Conservation (phyloP, 2,888 invertebrate species). For the Buathra laborator region DNA sequence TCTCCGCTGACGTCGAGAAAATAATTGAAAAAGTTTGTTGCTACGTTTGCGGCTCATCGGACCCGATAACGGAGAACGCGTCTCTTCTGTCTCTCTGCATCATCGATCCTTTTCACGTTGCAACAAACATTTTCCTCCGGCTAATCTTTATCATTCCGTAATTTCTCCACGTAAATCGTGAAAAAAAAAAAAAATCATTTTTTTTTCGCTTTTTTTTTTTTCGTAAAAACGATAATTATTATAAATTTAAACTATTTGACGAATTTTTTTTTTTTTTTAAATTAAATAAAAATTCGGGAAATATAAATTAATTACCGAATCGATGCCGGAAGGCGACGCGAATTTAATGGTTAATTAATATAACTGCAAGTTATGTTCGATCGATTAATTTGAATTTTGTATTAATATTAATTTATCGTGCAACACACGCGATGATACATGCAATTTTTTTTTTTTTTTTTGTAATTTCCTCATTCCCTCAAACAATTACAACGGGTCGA, state of each 20-base stretch:
- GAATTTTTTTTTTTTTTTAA: too few species aligned
- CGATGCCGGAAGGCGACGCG: too few species aligned
- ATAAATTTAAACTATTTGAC: too few species aligned
- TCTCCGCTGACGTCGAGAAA: constrained; percentile 73
- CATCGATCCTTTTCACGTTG: constrained; percentile 28
- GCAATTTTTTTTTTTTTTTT: background rate
- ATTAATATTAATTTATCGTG: background rate
- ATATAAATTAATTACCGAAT: too few species aligned
- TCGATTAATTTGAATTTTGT: too few species aligned
- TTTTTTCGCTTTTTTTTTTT: background rate
- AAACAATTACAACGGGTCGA: background rate
- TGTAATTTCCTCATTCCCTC: background rate
- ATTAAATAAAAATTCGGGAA: too few species aligned
- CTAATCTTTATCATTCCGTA: background rate
- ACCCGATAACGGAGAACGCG: constrained; percentile 67
- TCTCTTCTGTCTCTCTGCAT: constrained; percentile 57
- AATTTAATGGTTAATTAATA: too few species aligned
- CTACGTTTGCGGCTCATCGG: constrained; percentile 68
- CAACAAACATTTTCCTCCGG: background rate
- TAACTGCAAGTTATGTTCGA: too few species aligned
- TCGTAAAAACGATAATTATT: too few species aligned
- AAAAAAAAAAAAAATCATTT: background rate
- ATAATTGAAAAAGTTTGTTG: constrained; percentile 79
- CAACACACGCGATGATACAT: background rate
- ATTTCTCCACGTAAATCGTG: background rate